phyloP scores from a whole-genome alignment of 2,888 invertebrate genomes.

The Hemicrepidius hirtus region DNA sequence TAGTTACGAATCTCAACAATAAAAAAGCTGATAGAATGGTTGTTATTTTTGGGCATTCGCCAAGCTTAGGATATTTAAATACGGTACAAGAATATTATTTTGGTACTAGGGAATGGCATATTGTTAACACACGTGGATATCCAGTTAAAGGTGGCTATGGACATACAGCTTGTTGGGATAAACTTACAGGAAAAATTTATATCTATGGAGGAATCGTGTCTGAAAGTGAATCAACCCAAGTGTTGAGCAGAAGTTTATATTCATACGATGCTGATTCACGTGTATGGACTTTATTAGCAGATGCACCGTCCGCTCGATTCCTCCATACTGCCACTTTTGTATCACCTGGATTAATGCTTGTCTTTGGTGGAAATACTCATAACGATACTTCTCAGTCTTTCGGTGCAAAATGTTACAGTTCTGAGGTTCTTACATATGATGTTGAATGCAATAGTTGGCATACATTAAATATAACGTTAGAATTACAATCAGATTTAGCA shows the following conservation, averaged over 20 bases:
- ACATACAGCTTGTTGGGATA: slow-evolving; percentile 91
- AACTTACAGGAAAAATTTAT: slow-evolving; percentile 85
- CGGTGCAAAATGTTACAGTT: slow-evolving; percentile 93
- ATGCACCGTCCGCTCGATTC: slow-evolving; percentile 89
- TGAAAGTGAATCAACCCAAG: slow-evolving; percentile 85
- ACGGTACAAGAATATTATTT: slow-evolving; percentile 88
- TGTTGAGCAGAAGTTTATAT: slow-evolving; percentile 85
- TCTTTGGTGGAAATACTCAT: slow-evolving; percentile 98
- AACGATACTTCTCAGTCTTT: slow-evolving; percentile 93
- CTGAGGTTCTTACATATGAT: slow-evolving; percentile 91
- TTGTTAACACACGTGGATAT: slow-evolving; percentile 85
- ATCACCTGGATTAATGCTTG: slow-evolving; percentile 88
- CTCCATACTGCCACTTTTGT: slow-evolving; percentile 93
- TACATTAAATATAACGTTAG: slow-evolving; percentile 74
- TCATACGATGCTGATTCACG: slow-evolving; percentile 88
- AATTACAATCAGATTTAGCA: slow-evolving; percentile 80
- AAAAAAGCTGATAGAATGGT: slow-evolving; percentile 90
- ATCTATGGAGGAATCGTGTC: slow-evolving; percentile 94
- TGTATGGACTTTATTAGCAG: slow-evolving; percentile 86
- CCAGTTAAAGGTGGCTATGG: slow-evolving; percentile 94
- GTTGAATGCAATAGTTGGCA: slow-evolving; percentile 87
- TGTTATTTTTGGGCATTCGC: slow-evolving; percentile 97
- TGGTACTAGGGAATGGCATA: slow-evolving; percentile 84
- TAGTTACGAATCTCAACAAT: slow-evolving; percentile 82
- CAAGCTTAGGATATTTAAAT: slow-evolving; percentile 94